These are phyloP conservation scores for Circaetus gallicus DNA, from an alignment of 2,113 vertebrate genomes.

Conservation along the genomic window DNA sequence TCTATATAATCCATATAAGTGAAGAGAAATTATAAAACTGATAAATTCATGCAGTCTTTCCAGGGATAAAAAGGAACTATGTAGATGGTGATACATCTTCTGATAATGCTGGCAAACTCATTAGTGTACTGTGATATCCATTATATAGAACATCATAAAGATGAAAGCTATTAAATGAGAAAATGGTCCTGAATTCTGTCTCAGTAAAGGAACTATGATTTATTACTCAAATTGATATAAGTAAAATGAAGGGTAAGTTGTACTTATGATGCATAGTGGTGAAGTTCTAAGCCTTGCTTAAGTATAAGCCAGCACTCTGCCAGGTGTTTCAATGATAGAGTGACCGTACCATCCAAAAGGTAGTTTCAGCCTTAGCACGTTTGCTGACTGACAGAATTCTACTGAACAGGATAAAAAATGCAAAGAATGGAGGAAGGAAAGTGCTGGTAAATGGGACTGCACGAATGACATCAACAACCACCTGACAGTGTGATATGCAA, in stretches of 20 bases:
- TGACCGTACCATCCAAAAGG: not conserved
- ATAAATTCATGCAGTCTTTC: not conserved
- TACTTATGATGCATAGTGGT: not conserved
- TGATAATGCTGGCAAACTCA: constrained; percentile 47
- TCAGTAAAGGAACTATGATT: constrained; percentile 40
- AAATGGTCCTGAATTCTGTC: constrained; percentile 38
- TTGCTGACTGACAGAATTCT: not conserved
- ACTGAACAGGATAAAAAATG: not conserved
- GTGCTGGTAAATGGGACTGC: not conserved
- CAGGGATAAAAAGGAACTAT: not conserved
- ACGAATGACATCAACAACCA: not conserved
- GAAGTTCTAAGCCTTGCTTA: not conserved
- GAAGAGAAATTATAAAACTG: constrained; percentile 40
- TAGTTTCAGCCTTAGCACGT: not conserved
- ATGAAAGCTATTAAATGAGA: constrained; percentile 66
- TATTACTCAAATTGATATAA: constrained; percentile 41
- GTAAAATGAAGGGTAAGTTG: constrained; percentile 38
- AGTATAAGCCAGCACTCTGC: not conserved
- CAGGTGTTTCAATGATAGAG: not conserved
- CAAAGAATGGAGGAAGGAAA: not conserved
- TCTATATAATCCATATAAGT: not conserved
- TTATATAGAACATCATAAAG: constrained; percentile 44
- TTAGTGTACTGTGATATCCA: constrained; percentile 54
- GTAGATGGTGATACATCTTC: constrained; percentile 45
- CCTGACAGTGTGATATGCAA: not conserved